These are phyloP conservation scores for Graptemys geographica DNA, from an alignment of 2,797 vertebrate species.

Conservation along the genomic window DNA sequence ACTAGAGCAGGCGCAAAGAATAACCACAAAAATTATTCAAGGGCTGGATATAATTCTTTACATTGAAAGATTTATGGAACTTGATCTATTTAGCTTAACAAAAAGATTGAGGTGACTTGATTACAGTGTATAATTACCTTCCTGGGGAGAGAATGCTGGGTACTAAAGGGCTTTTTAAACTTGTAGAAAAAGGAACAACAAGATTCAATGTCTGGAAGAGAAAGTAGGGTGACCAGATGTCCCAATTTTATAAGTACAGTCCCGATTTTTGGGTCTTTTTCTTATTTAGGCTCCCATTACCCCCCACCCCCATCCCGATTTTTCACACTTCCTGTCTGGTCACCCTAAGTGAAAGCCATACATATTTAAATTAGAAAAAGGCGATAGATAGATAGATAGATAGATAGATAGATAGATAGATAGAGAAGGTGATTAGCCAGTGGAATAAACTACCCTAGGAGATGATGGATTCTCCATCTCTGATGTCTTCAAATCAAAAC, in stretches of 20 bases:
- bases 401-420: too few relatives aligned
- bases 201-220: background rate
- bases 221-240: background rate
- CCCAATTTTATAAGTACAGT: too few relatives aligned
- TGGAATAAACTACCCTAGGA: background rate
- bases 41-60: background rate
- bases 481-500: background rate
- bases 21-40: background rate
- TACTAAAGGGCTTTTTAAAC: background rate
- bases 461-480: background rate
- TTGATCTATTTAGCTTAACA: background rate
- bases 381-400: too few relatives aligned
- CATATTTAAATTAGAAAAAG: background rate
- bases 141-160: background rate
- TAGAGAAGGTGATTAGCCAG: background rate
- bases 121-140: background rate
- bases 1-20: background rate
- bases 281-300: too few relatives aligned
- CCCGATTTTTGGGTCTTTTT: too few relatives aligned
- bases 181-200: background rate
- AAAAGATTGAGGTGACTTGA: constrained; percentile 2
- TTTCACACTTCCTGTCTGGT: too few relatives aligned
- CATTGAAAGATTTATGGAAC: background rate
- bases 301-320: too few relatives aligned
- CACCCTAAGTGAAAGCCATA: background rate